Conservation (phyloP, 2,113 vertebrate genomes). For the Corythoichthys intestinalis region DNA sequence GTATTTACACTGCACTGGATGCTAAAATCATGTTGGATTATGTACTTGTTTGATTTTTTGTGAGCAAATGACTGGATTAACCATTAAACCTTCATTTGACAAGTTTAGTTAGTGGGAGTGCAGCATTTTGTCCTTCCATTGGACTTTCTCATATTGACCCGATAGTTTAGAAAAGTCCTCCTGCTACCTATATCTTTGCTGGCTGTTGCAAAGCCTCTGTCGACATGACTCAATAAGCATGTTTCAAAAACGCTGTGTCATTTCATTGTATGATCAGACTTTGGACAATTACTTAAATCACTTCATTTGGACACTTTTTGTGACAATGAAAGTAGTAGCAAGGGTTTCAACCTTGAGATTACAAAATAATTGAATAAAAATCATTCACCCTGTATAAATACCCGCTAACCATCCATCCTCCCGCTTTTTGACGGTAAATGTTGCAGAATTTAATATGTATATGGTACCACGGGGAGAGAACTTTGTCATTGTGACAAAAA, state of each 20-base stretch:
- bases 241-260: background rate
- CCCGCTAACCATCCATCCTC: too few species aligned
- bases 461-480: too few species aligned
- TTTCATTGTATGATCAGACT: background rate
- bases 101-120: constrained; percentile 6
- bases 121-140: background rate
- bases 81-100: constrained; percentile 60
- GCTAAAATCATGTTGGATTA: background rate
- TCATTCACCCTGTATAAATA: too few species aligned
- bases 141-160: background rate
- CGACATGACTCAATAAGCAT: background rate
- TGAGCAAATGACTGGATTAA: constrained; percentile 30
- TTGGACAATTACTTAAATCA: background rate
- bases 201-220: background rate
- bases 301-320: background rate
- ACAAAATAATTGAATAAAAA: too few species aligned
- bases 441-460: too few species aligned
- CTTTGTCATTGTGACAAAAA: too few species aligned
- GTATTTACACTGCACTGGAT: background rate
- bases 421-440: too few species aligned
- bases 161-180: background rate
- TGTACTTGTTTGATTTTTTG: background rate
- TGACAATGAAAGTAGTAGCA: background rate
- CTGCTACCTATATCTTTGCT: background rate
- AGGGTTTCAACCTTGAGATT: too few species aligned